phyloP scores from a whole-genome alignment of 2,113 vertebrate species.

The Plecturocebus donacophilus region DNA sequence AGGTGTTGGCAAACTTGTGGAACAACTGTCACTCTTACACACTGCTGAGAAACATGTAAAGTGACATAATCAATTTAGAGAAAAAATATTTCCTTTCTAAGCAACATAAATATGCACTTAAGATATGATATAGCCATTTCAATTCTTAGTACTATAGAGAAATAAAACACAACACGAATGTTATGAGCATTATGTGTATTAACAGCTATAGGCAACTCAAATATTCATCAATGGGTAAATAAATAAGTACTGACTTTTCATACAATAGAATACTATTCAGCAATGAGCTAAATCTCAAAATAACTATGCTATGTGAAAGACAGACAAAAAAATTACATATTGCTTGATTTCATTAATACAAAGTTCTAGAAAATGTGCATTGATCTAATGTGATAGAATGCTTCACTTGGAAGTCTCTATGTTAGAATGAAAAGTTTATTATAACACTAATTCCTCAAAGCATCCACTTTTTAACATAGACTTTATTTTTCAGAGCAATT shows the following conservation, averaged over 20 bases:
- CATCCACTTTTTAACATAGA: background rate
- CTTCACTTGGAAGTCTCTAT: background rate
- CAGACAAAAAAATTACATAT: background rate
- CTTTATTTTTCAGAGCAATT: background rate
- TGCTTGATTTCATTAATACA: background rate
- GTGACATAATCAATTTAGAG: background rate
- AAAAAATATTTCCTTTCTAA: background rate
- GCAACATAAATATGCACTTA: background rate
- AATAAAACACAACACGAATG: background rate
- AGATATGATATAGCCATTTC: background rate
- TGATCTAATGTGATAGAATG: background rate
- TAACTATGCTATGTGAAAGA: background rate
- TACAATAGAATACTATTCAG: background rate
- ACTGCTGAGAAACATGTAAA: background rate
- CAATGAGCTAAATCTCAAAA: background rate
- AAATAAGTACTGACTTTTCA: background rate
- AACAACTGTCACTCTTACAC: background rate
- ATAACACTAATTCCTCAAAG: background rate
- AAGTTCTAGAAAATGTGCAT: background rate
- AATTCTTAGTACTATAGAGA: background rate
- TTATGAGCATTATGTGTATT: background rate
- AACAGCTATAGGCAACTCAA: background rate
- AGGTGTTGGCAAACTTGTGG: background rate
- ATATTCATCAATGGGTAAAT: background rate
- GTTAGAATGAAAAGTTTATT: background rate